These are phyloP conservation scores for Tetanocera ferruginea DNA, from an alignment of 2,888 invertebrate genomes.

Conservation along the genomic window DNA sequence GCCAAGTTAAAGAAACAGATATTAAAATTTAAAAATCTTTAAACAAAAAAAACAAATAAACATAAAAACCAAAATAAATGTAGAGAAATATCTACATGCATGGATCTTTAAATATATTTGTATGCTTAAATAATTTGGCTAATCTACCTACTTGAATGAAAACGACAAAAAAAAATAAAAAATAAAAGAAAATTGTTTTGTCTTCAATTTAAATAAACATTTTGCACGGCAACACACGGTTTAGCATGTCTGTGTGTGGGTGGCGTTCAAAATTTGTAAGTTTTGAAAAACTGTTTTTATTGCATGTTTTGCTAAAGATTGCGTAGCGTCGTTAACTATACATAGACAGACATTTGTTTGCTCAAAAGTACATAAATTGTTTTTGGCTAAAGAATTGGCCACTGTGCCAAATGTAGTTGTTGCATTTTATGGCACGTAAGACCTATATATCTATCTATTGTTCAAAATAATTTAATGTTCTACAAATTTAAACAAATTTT, in stretches of 20 bases:
- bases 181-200: neutral
- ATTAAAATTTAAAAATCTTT: neutral
- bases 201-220: neutral
- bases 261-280: neutral
- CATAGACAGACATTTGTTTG: neutral
- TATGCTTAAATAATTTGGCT: too few relatives aligned
- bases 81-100: too few relatives aligned
- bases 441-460: neutral
- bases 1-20: too few relatives aligned
- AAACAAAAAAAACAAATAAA: conserved; percentile 9
- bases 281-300: conserved; percentile 1
- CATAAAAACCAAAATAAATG: conserved; percentile 25
- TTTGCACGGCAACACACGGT: neutral
- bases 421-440: neutral
- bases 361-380: neutral
- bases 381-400: conserved; percentile 30
- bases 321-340: neutral
- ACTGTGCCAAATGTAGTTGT: conserved; percentile 35
- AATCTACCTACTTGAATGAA: too few relatives aligned
- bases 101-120: too few relatives aligned
- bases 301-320: neutral
- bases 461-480: neutral
- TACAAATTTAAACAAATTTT: neutral
- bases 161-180: neutral
- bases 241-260: neutral